Evolutionary conservation across 2,888 invertebrate species (phyloP).

Genomic region (Rambutsinella grinnellia): DNA sequence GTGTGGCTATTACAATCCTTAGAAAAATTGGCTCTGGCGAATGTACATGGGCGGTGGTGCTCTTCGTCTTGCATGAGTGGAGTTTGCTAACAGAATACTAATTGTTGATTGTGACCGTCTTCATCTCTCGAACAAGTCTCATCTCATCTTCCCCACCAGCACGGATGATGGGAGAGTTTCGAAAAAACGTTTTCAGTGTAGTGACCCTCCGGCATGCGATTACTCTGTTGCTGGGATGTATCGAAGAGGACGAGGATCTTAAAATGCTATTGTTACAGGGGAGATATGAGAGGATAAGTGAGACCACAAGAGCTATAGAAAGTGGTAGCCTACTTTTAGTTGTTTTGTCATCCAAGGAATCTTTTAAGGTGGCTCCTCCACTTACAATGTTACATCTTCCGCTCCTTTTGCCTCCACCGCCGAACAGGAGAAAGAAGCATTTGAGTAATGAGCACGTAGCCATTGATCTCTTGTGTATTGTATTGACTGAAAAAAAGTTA

Average conservation of each 20-base stretch:
- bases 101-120: slow-evolving; percentile 50
- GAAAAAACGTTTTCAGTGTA: slow-evolving; percentile 18
- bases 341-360: no score
- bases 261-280: no score
- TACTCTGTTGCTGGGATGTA: slow-evolving; percentile 3
- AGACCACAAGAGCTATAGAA: no score
- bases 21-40: no score
- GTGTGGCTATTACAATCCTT: no score
- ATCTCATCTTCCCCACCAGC: not conserved
- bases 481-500: slow-evolving; percentile 38
- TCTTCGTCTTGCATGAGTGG: slow-evolving; percentile 12
- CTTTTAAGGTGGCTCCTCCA: no score
- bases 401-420: not conserved
- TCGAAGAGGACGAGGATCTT: slow-evolving; percentile 3
- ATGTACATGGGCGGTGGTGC: no score
- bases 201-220: slow-evolving; percentile 39
- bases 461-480: slow-evolving; percentile 37
- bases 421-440: slow-evolving; percentile 21
- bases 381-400: no score
- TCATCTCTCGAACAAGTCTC: not conserved
- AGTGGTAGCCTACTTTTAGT: no score
- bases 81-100: slow-evolving; percentile 48
- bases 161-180: not conserved
- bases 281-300: no score
- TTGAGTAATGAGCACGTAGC: slow-evolving; percentile 43